Percentiles rank a stretch among this genome's conserved stretches.
Evolutionary conservation across 2,113 vertebrate genomes (phyloP).

Genomic region (Psettodes erumei): DNA sequence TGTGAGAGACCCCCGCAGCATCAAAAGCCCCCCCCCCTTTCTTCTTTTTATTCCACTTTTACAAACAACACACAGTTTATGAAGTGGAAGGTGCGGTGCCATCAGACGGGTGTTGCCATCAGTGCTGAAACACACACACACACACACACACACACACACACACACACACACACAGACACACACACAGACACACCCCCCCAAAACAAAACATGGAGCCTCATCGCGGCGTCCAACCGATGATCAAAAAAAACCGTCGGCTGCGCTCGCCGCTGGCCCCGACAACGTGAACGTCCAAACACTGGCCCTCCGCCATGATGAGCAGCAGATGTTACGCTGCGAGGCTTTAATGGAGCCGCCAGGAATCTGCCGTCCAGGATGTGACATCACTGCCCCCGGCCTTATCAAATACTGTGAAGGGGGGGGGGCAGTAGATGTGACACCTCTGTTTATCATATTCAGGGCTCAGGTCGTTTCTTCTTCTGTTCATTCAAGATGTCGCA

Average conservation of each 20-base stretch:
- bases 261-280: slow-evolving; percentile 24
- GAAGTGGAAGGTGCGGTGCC: slow-evolving; percentile 31
- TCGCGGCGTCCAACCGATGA: neutral
- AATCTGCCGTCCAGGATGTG: slow-evolving; percentile 18
- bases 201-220: neutral
- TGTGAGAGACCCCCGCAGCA: no score
- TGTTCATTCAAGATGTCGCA: no score
- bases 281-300: slow-evolving; percentile 36
- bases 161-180: no score
- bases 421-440: neutral
- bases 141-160: no score
- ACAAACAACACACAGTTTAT: slow-evolving; percentile 50
- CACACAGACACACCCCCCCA: no score
- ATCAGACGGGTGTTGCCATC: no score
- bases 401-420: no score
- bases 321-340: slow-evolving; percentile 65
- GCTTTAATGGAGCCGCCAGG: slow-evolving; percentile 44
- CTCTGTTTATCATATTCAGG: no score
- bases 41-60: slow-evolving; percentile 9
- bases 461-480: neutral
- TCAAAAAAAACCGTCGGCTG: slow-evolving; percentile 29
- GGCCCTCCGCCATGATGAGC: slow-evolving; percentile 22
- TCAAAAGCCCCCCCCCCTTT: slow-evolving; percentile 45
- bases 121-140: no score
- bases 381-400: neutral